Base-by-base conservation (phyloP, 1,140 invertebrate species). In the Eurosta solidaginis region DNA sequence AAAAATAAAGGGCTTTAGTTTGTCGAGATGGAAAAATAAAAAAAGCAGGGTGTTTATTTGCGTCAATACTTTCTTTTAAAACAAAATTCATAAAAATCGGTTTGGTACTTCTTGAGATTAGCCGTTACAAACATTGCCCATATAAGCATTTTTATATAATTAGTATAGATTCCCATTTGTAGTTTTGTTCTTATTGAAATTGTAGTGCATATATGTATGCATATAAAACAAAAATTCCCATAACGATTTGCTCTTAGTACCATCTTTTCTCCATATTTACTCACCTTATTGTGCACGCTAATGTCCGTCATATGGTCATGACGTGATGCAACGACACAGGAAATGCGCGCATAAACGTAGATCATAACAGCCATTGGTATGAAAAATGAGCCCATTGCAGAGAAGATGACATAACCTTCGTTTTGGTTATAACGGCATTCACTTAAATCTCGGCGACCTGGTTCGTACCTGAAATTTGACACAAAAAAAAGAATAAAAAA, bases 281-380 rank as follows among this genome's bases (percentile, higher is more conserved):
- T 84, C 82, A 88, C 86, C 86, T 87, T 87, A 77, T 87, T 85
- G 78, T 88, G 82, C 42, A 87, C 81, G 84, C 83, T 85, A 45
- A 88, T 87, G 74, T 88, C 86, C 49, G 89, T 89, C 74, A 91
- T 83, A 80, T 91, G 89, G 76, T 91, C 90, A 77, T 91, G 88
- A 88, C 92, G 87, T 77, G 93, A 91, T 1, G 94, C 92, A 25
- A 96, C 92, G 52, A 96, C 94, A 84, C 94, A 94, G 2, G 95
- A 96, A 86, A 97, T 97, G 81, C 94, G 92, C 2, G 93, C 92
- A 86, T 97, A 97, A 12, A 96, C 95, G 84, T 97, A 95, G 36
- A 97, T 91, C 94, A 98, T 97, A 9, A 97, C 94, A 4, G 93
- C 89, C 89, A 97, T 93, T 4, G 96, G 96, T 76, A 97, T 91